A percentile compares a stretch with the other conserved stretches of the same genome.
phyloP scores from a whole-genome alignment of 2,113 vertebrate species.

The Porphyrio hochstetteri region DNA sequence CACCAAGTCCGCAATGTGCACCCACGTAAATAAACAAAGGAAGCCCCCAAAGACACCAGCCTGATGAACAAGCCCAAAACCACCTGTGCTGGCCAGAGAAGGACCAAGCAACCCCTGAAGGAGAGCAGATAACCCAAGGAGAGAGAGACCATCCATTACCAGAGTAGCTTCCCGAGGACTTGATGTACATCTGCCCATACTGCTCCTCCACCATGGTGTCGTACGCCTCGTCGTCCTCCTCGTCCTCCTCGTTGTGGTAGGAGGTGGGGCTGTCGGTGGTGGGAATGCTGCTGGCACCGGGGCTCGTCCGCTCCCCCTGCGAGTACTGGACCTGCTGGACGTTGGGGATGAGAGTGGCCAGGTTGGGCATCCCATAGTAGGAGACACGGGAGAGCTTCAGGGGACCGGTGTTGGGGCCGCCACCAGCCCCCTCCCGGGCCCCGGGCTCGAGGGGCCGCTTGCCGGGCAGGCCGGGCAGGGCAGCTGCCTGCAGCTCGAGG shows the following conservation, averaged over 20 bases:
- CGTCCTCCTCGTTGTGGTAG: constrained; percentile 97
- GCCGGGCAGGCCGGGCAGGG: constrained; percentile 62
- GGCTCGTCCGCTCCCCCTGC: constrained; percentile 85
- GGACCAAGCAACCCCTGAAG: not conserved
- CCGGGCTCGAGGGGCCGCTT: constrained; percentile 71
- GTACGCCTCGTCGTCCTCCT: constrained; percentile 93
- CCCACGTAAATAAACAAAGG: fast-evolving
- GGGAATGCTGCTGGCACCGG: constrained; percentile 92
- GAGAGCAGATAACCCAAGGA: not conserved
- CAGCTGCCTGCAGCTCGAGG: constrained; percentile 76
- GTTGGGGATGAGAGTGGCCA: constrained; percentile 77
- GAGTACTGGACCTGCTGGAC: constrained; percentile 78
- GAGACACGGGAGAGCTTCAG: constrained; percentile 83
- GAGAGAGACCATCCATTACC: constrained; percentile 69
- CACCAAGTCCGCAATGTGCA: fast-evolving
- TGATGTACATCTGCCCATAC: constrained; percentile 91
- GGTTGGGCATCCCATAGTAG: constrained; percentile 81
- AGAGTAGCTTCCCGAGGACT: constrained; percentile 84
- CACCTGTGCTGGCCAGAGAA: fast-evolving
- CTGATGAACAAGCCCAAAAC: not conserved
- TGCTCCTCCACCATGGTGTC: constrained; percentile 91
- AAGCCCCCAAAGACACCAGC: not conserved
- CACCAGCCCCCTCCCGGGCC: constrained; percentile 63
- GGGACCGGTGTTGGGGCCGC: constrained; percentile 19
- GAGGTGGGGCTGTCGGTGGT: constrained; percentile 97